phyloP scores from a whole-genome alignment of 2,113 vertebrate genomes.

The Corythornis madagascariensis region DNA sequence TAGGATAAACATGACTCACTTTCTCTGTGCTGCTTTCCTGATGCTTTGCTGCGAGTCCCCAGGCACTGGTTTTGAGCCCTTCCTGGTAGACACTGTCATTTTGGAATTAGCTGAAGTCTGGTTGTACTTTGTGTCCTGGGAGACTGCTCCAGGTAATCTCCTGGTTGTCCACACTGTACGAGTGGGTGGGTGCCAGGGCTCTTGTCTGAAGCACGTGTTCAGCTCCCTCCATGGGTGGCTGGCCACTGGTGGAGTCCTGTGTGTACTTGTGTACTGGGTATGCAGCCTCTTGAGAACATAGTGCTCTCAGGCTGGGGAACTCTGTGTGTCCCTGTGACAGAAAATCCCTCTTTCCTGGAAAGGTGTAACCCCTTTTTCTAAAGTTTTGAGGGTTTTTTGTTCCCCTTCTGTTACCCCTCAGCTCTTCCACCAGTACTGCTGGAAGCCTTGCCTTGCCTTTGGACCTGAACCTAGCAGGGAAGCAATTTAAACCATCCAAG shows the following conservation, averaged over 20 bases:
- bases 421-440: neutral
- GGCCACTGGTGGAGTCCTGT: neutral
- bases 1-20: conserved; percentile 6
- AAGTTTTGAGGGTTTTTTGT: neutral
- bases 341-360: neutral
- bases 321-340: neutral
- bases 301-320: neutral
- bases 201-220: neutral
- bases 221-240: neutral
- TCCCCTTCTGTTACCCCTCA: neutral
- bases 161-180: neutral
- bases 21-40: neutral
- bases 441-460: conserved; percentile 26
- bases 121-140: neutral
- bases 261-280: no score
- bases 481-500: conserved; percentile 25
- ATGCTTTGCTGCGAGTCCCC: neutral
- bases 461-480: neutral
- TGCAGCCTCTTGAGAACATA: neutral
- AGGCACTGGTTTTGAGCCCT: neutral
- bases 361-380: neutral
- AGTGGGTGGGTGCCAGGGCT: neutral
- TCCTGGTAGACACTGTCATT: conserved; percentile 24
- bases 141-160: neutral
- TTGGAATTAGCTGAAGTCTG: neutral